Conservation (phyloP, 2,888 invertebrate species). For the Ornithoptera alexandrae region DNA sequence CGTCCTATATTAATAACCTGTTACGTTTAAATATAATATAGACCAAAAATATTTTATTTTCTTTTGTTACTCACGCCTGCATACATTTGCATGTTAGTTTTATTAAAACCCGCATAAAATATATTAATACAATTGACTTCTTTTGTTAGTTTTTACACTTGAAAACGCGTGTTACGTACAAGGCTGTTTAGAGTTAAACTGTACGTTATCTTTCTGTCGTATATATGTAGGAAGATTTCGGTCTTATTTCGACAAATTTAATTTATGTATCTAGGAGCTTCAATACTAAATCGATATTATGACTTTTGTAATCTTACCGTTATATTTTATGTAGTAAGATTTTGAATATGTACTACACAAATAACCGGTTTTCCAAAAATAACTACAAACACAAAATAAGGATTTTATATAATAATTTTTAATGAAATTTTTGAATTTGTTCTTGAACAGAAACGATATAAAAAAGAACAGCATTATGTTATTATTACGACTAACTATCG, state of each 20-base stretch:
- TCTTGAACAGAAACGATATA: no score
- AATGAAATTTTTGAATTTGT: no score
- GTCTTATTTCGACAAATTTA: constrained; percentile 15
- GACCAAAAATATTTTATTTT: constrained; percentile 5
- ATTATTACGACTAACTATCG: no score
- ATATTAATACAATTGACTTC: neutral
- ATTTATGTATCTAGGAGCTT: constrained; percentile 17
- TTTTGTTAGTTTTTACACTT: constrained; percentile 9
- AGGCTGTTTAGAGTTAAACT: constrained; percentile 4
- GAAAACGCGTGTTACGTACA: constrained; percentile 8
- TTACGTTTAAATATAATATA: constrained; percentile 3
- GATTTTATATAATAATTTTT: neutral
- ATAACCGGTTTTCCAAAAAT: neutral
- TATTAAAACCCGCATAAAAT: constrained; percentile 20
- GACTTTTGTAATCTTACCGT: constrained; percentile 1
- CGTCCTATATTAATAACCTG: neutral
- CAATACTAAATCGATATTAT: constrained; percentile 12
- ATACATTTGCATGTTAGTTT: constrained; percentile 16
- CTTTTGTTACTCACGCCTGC: constrained; percentile 9
- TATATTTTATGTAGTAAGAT: neutral
- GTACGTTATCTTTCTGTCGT: neutral
- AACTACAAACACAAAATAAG: neutral
- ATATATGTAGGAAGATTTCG: constrained; percentile 5
- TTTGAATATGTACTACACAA: neutral
- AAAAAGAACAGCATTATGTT: no score